Conservation (phyloP, 2,113 vertebrate genomes). For the Anhinga rufa region DNA sequence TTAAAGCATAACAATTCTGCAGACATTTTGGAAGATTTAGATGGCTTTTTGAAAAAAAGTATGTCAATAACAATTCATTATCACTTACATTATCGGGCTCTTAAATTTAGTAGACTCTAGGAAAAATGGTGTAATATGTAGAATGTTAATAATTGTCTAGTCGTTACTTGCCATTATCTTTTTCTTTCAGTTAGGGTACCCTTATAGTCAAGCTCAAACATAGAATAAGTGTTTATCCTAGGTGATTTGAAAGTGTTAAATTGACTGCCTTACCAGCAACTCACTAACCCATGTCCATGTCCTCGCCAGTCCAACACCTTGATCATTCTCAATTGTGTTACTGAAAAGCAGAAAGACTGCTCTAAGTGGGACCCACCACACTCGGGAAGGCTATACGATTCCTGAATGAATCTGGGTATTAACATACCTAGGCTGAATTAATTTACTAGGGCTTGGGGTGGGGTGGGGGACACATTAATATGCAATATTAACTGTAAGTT, state of each 20-base stretch:
- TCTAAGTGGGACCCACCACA: background rate
- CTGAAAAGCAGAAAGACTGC: background rate
- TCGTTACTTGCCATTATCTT: background rate
- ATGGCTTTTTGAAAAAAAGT: background rate
- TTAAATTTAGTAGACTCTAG: background rate
- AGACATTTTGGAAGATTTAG: background rate
- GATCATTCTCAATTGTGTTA: background rate
- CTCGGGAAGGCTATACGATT: background rate
- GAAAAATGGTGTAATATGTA: background rate
- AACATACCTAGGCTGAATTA: background rate
- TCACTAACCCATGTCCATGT: background rate
- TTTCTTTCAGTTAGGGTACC: background rate
- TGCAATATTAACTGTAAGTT: background rate
- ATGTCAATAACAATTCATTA: background rate
- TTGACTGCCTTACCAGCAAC: background rate
- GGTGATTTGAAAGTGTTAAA: background rate
- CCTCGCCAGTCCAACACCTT: background rate
- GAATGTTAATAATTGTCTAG: background rate
- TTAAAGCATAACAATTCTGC: background rate
- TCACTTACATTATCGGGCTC: background rate
- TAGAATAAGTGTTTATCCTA: background rate
- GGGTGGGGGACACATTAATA: background rate
- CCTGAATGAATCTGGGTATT: background rate
- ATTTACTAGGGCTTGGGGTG: background rate
- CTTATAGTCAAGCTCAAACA: background rate